Evolutionary conservation across 2,888 invertebrate genomes (phyloP), one percentile per base, ranked within the genome.

Genomic region (Eristalis arbustorum): DNA sequence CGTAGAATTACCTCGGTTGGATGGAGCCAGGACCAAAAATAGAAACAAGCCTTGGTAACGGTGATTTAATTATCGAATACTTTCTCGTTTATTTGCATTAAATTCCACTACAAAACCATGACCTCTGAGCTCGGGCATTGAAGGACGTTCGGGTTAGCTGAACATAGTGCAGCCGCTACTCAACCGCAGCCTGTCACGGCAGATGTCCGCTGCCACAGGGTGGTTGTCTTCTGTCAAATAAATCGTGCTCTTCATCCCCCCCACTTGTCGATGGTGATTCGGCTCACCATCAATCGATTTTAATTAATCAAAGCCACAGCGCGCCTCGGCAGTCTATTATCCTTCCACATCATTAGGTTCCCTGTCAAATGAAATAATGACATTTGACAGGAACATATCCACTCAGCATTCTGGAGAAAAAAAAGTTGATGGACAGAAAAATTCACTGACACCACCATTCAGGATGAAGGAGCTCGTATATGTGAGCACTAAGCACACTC

Each of bases 351-450:
- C 81, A 81, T 76, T 81, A 64, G 63, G 59, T 81, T 49, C 73
- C 76, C 72, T 80, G 76, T 81, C 84, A 84, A 77, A 76, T 81
- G 73, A 73, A 59, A 77, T 84, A 84, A 84, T 81, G 81, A 71
- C 81, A 81, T 84, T 81, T 81, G 49, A 49, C 68, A 73, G 31
- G 59, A 64, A 37, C 76, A 76, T 31, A 42, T 62, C 42, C 37
- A 40, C 5, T 23, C 69, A 69, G 37, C 75, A 34, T 28, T 42
- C 56, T n/a, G n/a, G n/a, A n/a, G n/a, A n/a, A n/a, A n/a, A n/a
- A 8, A 40, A 28, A 61, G 57, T 59, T 49, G 49, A 68, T 63
- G n/a, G n/a, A 49, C n/a, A 49, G 13, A 13, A 37, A 13, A 37
- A 37, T 37, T 13, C 37, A 37, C 13, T 10, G 2, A 10, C 11